phyloP scores from a whole-genome alignment of 2,888 invertebrate species.

The Dascillus cervinus region DNA sequence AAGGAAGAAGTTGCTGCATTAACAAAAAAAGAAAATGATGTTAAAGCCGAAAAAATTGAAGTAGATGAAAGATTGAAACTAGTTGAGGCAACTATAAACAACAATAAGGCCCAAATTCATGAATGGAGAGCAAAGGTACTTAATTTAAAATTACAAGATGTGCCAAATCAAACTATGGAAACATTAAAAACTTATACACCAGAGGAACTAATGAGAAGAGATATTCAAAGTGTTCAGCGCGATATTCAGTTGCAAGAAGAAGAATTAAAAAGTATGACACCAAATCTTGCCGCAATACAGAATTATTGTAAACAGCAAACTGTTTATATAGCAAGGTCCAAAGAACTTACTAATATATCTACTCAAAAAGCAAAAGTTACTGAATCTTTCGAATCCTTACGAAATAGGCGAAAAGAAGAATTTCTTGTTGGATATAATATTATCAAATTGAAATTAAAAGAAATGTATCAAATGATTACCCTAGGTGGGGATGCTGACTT shows the following conservation, averaged over 20 bases:
- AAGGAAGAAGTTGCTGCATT: conserved; percentile 58
- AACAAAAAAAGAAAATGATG: conserved; percentile 56
- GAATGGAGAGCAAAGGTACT: conserved; percentile 50
- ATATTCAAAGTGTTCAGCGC: conserved; percentile 52
- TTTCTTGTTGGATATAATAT: conserved; percentile 80
- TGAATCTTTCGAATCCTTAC: conserved; percentile 58
- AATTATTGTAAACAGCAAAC: conserved; percentile 66
- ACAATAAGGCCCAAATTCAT: conserved; percentile 49
- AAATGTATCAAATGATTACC: conserved; percentile 98
- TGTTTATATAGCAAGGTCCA: conserved; percentile 63
- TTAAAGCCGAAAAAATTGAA: conserved; percentile 65
- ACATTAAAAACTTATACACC: conserved; percentile 50
- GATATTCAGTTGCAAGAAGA: conserved; percentile 52
- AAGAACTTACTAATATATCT: conserved; percentile 74
- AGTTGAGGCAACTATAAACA: conserved; percentile 50
- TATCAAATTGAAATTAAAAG: conserved; percentile 88
- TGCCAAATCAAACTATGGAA: conserved; percentile 44
- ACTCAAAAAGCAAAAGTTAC: too few relatives aligned
- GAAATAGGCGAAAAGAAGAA: conserved; percentile 67
- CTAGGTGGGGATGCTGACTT: conserved; percentile 96
- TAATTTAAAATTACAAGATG: conserved; percentile 55
- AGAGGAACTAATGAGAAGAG: conserved; percentile 57
- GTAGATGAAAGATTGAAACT: conserved; percentile 63
- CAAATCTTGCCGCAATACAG: conserved; percentile 67
- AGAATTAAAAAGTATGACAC: conserved; percentile 56